Conservation (phyloP, 2,888 invertebrate species). For the Ariolimax columbianus region DNA sequence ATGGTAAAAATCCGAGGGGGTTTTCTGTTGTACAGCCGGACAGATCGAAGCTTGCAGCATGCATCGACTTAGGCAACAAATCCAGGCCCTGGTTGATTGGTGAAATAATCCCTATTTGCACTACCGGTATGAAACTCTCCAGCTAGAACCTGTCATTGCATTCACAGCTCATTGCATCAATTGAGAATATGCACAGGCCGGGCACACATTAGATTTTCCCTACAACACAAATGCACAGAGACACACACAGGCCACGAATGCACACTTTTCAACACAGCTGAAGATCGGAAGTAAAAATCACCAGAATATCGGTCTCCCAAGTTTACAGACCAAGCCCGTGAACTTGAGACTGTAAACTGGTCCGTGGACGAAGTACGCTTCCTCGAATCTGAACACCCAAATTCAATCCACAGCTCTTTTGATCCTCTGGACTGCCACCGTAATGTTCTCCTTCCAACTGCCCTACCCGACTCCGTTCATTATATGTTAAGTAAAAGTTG, state of each 20-base stretch:
- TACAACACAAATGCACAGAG: not conserved
- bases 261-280: not conserved
- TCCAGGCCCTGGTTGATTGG: not conserved
- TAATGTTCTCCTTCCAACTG: not conserved
- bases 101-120: not conserved
- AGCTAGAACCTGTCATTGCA: not conserved
- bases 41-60: not conserved
- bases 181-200: not conserved
- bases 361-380: not conserved
- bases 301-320: not conserved
- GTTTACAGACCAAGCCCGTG: not conserved
- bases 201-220: not conserved
- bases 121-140: not conserved
- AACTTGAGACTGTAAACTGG: not conserved
- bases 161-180: not conserved
- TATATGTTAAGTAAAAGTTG: not conserved
- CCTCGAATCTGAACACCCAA: not conserved
- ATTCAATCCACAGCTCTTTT: not conserved
- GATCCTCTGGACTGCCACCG: not conserved
- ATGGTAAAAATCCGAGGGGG: constrained; percentile 8
- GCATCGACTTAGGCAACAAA: not conserved
- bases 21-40: not conserved
- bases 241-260: not conserved
- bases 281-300: not conserved
- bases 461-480: not conserved